A percentile compares a stretch with the other conserved stretches of the same genome.
Evolutionary conservation across 2,113 vertebrate genomes (phyloP).

Genomic region (Eidolon helvum): DNA sequence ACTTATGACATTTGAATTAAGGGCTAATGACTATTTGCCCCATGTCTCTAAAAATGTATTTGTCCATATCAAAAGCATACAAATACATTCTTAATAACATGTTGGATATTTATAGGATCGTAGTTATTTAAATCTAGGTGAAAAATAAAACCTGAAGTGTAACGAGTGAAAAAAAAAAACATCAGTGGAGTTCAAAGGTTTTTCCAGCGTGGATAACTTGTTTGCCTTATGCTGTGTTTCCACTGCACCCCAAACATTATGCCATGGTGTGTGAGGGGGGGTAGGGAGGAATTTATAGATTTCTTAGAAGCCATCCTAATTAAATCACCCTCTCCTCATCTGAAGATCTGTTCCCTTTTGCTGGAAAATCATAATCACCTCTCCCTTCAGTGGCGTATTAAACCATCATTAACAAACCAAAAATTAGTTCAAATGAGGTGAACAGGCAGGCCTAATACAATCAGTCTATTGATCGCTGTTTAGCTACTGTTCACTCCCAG

Average conservation of each 20-base stretch:
- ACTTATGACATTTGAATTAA: background rate
- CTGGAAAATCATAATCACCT: background rate
- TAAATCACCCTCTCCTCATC: background rate
- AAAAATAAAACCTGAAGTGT: background rate
- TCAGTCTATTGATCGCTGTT: background rate
- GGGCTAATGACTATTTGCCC: background rate
- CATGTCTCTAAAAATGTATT: background rate
- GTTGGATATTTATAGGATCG: background rate
- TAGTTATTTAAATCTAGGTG: background rate
- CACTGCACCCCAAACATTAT: background rate
- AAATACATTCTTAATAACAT: background rate
- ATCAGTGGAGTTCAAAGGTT: background rate
- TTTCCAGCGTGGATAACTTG: background rate
- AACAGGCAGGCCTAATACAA: background rate
- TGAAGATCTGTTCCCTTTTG: background rate
- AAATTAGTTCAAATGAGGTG: conserved; percentile 4
- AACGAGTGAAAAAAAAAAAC: background rate
- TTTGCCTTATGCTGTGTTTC: background rate
- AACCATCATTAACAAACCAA: conserved; percentile 43
- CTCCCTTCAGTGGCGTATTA: background rate
- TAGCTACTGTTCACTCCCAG: background rate
- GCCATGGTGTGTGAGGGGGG: too few species aligned
- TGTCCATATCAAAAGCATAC: background rate
- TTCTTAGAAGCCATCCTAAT: background rate
- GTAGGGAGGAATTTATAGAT: background rate